These are phyloP conservation scores for Emmelina monodactyla DNA, from an alignment of 2,888 invertebrate genomes.

Conservation along the genomic window DNA sequence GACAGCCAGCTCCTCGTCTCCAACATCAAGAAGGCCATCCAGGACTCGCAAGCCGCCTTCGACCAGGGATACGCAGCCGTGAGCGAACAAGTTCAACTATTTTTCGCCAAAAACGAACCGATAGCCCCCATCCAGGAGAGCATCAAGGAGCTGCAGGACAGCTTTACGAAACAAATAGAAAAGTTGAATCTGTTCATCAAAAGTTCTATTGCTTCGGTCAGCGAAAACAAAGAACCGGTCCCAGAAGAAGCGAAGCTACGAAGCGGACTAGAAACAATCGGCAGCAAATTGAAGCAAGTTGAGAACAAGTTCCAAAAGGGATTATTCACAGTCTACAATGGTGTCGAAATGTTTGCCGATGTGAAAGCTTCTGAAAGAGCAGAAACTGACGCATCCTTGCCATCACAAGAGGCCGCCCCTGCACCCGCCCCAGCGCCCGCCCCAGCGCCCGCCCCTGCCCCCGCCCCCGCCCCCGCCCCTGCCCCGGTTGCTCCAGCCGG, in stretches of 20 bases:
- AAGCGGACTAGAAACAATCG: slow-evolving; percentile 19
- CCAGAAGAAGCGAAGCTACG: slow-evolving; percentile 14
- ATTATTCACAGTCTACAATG: slow-evolving; percentile 31
- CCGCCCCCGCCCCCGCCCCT: slow-evolving; percentile 3
- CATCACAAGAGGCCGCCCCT: slow-evolving; percentile 6
- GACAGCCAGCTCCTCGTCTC: slow-evolving; percentile 26
- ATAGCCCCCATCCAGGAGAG: slow-evolving; percentile 29
- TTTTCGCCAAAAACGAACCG: slow-evolving; percentile 29
- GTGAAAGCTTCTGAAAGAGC: slow-evolving; percentile 27
- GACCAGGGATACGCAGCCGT: slow-evolving; percentile 29
- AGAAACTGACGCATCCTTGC: slow-evolving; percentile 11
- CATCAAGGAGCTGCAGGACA: slow-evolving; percentile 30
- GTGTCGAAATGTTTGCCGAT: slow-evolving; percentile 29
- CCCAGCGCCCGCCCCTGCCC: neutral
- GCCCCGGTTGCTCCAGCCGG: slow-evolving; percentile 6
- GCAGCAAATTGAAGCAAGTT: slow-evolving; percentile 25
- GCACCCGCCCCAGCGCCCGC: slow-evolving; percentile 4
- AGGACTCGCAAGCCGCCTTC: slow-evolving; percentile 14
- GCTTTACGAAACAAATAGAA: slow-evolving; percentile 31
- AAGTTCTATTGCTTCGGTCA: neutral
- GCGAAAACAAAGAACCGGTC: slow-evolving; percentile 3
- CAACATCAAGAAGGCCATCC: slow-evolving; percentile 20
- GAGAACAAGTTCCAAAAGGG: slow-evolving; percentile 34
- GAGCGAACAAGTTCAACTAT: slow-evolving; percentile 31
- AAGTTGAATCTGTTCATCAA: slow-evolving; percentile 24